Evolutionary conservation across 2,113 vertebrate species (phyloP), one percentile per base, ranked within the genome.

Genomic region (Saccopteryx leptura): DNA sequence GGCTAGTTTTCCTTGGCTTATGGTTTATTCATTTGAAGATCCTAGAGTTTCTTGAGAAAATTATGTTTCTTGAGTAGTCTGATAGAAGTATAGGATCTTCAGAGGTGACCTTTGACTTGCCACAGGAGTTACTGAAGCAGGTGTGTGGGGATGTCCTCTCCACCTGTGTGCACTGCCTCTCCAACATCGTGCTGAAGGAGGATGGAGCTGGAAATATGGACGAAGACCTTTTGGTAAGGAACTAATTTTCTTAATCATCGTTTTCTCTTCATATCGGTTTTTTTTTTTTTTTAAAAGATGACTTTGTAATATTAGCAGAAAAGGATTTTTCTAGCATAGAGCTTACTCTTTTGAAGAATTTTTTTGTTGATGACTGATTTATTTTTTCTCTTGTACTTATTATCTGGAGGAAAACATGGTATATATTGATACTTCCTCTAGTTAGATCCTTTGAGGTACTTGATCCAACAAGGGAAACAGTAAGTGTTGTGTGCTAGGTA

Each of bases 101-200:
- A 79, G 23, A 54, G 39, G 23, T 93, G 48, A 31, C 26, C 21
- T 90, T 26, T 88, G 74, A 9, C 96, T 96, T 52, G 85, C 74
- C 87, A 11, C 95, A 99, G 99, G 97, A 98, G 24, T 98, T 99
- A 58, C 97, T 99, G 90, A 98, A 98, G 92, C 97, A 98, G 75
- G 98, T 98, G 85, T 99, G 98, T 80, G 99, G 99, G n/a, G 99
- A 99, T n/a, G 94, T 99, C 80, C 98, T 99, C 6, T 98, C 98
- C 0, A 63, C 98, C 33, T 99, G 99, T 23, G 99, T 99, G 95
- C 96, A 83, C 24, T 98, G 98, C 91, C 98, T 99, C 48, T 98
- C 99, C 0, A 71, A 68, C 18, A 89, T 99, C 39, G 97, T 99
- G 90, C 98, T 99, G 89, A 98, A 92, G 58, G 98, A 99, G 65